Conservation (phyloP, 2,888 invertebrate genomes). For the Drosophila lutescens region DNA sequence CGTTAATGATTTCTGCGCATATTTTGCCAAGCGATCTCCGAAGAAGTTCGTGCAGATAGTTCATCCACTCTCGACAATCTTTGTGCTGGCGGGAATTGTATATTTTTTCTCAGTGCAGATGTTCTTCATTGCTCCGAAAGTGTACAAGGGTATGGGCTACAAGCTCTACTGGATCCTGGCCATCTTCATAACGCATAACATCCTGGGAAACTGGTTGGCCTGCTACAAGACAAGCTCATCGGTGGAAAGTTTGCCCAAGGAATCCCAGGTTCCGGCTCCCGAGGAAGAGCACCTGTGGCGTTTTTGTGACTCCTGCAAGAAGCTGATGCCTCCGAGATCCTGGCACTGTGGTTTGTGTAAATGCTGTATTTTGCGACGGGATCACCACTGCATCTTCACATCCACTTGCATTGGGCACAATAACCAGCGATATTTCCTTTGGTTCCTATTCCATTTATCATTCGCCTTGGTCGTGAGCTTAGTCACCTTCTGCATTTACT, state of each 20-base stretch:
- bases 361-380: slow-evolving; percentile 16
- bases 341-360: slow-evolving; percentile 16
- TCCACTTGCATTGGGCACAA: slow-evolving; percentile 18
- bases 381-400: slow-evolving; percentile 20
- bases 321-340: slow-evolving; percentile 2
- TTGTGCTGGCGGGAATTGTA: background rate
- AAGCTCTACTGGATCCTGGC: slow-evolving; percentile 22
- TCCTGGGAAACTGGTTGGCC: slow-evolving; percentile 16
- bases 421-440: slow-evolving; percentile 22
- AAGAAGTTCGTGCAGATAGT: slow-evolving; percentile 9
- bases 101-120: slow-evolving; percentile 17
- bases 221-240: slow-evolving; percentile 1
- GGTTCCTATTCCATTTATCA: slow-evolving; percentile 14
- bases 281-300: slow-evolving; percentile 19
- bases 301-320: slow-evolving; percentile 4
- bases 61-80: slow-evolving; percentile 32
- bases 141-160: background rate
- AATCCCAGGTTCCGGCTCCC: background rate
- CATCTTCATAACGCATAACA: slow-evolving; percentile 24
- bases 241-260: slow-evolving; percentile 4
- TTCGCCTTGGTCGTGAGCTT: background rate
- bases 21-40: slow-evolving; percentile 4
- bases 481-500: background rate
- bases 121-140: slow-evolving; percentile 8
- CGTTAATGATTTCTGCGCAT: background rate